A percentile compares a stretch with the other conserved stretches of the same genome.
These are phyloP conservation scores for Cardiocondyla obscurior DNA, from an alignment of 1,140 invertebrate species.

Conservation along the genomic window DNA sequence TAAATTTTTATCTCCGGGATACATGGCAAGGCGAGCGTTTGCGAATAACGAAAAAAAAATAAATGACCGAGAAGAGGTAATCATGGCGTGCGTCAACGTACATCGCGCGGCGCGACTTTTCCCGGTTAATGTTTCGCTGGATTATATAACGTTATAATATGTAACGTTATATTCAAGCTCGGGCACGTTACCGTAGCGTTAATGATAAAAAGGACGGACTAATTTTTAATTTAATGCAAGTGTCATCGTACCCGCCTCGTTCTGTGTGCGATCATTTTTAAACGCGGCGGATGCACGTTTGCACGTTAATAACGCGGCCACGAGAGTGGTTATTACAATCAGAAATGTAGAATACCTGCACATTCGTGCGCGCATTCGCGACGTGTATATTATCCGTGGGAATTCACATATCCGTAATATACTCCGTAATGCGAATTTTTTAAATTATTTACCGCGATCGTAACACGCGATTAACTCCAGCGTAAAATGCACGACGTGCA, in stretches of 20 bases:
- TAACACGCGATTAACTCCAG: not conserved
- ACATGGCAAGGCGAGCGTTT: not conserved
- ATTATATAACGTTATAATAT: slow-evolving; percentile 6
- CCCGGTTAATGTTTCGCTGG: not conserved
- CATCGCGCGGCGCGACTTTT: not conserved
- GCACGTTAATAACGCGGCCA: not conserved
- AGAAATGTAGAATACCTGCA: not conserved
- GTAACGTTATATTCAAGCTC: not conserved
- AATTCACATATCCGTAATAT: not conserved
- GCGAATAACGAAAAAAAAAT: not conserved
- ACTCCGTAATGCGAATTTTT: not conserved
- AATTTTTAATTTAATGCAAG: slow-evolving; percentile 47
- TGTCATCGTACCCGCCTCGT: not conserved
- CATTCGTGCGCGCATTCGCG: not conserved
- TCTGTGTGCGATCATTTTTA: slow-evolving; percentile 17
- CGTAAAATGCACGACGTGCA: not conserved
- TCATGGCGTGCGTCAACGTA: not conserved
- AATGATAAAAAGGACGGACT: slow-evolving; percentile 29
- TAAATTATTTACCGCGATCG: not conserved
- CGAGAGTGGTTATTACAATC: not conserved
- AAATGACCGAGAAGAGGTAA: slow-evolving; percentile 8
- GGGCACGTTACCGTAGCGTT: slow-evolving; percentile 25
- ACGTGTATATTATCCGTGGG: not conserved
- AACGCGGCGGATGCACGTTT: not conserved
- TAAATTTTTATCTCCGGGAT: not conserved